phyloP scores from a whole-genome alignment of 2,888 invertebrate species.

The Acleris holmiana region DNA sequence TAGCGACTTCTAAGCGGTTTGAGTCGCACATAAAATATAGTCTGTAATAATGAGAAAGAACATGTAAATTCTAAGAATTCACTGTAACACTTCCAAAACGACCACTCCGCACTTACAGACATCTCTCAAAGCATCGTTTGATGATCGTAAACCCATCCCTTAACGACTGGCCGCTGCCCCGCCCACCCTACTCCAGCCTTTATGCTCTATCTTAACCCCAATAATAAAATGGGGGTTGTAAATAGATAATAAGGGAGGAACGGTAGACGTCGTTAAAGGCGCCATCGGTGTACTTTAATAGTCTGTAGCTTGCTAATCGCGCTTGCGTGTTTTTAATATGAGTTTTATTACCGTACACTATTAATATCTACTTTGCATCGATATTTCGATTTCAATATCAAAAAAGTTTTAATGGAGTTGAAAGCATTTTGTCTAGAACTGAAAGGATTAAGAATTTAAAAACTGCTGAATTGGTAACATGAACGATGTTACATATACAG shows the following conservation, averaged over 20 bases:
- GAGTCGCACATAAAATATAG: no score
- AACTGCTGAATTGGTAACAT: no score
- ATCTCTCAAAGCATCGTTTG: constrained; percentile 82
- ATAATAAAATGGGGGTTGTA: constrained; percentile 84
- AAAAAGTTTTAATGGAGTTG: no score
- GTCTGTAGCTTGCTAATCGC: constrained; percentile 71
- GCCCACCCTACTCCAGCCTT: constrained; percentile 55
- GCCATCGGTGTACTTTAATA: constrained; percentile 69
- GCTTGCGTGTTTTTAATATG: constrained; percentile 66
- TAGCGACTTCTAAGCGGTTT: no score
- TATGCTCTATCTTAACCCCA: constrained; percentile 76
- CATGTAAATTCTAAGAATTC: constrained; percentile 15
- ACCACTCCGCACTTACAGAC: constrained; percentile 45
- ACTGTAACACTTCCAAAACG: constrained; percentile 23
- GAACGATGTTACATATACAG: no score
- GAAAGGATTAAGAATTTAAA: no score
- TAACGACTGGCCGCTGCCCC: constrained; percentile 77
- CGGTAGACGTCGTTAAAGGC: constrained; percentile 77
- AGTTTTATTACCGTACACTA: constrained; percentile 42
- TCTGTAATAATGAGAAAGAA: constrained; percentile 1
- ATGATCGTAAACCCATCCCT: constrained; percentile 83
- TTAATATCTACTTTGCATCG: constrained; percentile 45
- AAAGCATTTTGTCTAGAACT: no score
- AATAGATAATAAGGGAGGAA: constrained; percentile 83
- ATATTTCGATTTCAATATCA: no score